Conservation (phyloP, 2,888 invertebrate genomes). For the Sphaerophoria rueppellii region DNA sequence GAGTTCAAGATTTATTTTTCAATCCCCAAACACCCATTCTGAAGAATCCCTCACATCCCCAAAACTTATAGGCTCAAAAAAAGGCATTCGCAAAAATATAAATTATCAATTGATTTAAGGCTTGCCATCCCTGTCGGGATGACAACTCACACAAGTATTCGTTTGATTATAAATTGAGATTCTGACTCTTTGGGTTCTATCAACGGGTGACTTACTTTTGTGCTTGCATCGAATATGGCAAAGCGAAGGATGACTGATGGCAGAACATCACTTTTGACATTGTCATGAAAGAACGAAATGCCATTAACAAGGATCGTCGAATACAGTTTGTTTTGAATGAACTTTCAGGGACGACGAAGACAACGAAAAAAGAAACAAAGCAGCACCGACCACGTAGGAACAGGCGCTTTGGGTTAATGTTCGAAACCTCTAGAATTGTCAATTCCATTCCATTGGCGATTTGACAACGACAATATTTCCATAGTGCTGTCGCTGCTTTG, state of each 20-base stretch:
- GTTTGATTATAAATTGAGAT: too few relatives aligned
- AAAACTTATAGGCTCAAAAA: neutral
- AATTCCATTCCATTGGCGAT: constrained; percentile 4
- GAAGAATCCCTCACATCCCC: too few relatives aligned
- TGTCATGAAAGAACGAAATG: constrained; percentile 67
- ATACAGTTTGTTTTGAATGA: constrained; percentile 38
- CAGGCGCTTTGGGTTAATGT: constrained; percentile 40
- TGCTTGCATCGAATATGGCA: constrained; percentile 48
- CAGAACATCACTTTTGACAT: constrained; percentile 70
- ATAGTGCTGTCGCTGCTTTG: constrained; percentile 20
- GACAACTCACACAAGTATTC: neutral
- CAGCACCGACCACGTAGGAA: constrained; percentile 18
- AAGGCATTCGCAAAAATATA: constrained; percentile 52
- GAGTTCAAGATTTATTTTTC: too few relatives aligned
- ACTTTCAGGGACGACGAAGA: constrained; percentile 40
- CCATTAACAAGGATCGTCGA: constrained; percentile 70
- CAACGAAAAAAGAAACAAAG: constrained; percentile 10
- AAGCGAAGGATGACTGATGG: constrained; percentile 64
- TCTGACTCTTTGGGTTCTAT: too few relatives aligned
- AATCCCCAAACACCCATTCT: too few relatives aligned
- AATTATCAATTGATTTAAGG: constrained; percentile 67
- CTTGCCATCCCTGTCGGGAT: constrained; percentile 19
- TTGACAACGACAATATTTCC: constrained; percentile 5
- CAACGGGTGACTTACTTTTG: too few relatives aligned
- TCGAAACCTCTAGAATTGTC: constrained; percentile 52